Percentiles rank a stretch among this genome's conserved stretches.
phyloP scores from a whole-genome alignment of 2,113 vertebrate species.

The Pelodiscus sinensis region DNA sequence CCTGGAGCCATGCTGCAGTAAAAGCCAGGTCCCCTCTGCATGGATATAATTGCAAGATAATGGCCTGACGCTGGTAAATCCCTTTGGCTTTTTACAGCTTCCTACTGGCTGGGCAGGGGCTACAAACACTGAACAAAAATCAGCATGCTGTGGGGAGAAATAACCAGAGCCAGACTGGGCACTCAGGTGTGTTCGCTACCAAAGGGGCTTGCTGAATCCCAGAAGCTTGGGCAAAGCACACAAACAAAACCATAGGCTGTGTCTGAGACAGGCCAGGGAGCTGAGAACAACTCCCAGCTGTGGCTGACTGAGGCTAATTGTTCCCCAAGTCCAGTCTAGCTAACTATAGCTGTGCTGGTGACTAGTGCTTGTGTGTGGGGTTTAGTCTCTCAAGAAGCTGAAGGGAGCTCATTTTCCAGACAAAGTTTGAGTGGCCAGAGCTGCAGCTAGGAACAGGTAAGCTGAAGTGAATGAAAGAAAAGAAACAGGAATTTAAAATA shows the following conservation, averaged over 20 bases:
- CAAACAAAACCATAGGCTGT: neutral
- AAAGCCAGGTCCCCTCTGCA: neutral
- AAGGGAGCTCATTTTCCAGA: neutral
- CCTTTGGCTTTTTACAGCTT: neutral
- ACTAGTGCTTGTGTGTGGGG: neutral
- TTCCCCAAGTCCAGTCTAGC: neutral
- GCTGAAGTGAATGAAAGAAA: neutral
- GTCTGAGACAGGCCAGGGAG: neutral
- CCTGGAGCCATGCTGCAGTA: neutral
- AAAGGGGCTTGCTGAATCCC: neutral
- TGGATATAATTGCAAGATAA: neutral
- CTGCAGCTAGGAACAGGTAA: neutral
- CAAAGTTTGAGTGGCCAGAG: neutral
- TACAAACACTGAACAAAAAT: neutral
- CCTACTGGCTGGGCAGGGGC: neutral
- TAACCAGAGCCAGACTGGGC: neutral
- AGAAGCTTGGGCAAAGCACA: neutral
- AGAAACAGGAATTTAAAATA: neutral
- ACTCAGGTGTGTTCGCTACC: neutral
- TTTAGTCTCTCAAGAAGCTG: neutral
- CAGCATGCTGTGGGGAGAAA: neutral
- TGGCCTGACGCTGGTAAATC: neutral
- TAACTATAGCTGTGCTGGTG: too few relatives aligned
- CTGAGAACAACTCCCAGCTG: neutral
- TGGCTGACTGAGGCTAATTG: neutral